A percentile compares a stretch with the other conserved stretches of the same genome.
These are phyloP conservation scores for Druon quercuslanigerum DNA, from an alignment of 1,140 invertebrate species.

Conservation along the genomic window DNA sequence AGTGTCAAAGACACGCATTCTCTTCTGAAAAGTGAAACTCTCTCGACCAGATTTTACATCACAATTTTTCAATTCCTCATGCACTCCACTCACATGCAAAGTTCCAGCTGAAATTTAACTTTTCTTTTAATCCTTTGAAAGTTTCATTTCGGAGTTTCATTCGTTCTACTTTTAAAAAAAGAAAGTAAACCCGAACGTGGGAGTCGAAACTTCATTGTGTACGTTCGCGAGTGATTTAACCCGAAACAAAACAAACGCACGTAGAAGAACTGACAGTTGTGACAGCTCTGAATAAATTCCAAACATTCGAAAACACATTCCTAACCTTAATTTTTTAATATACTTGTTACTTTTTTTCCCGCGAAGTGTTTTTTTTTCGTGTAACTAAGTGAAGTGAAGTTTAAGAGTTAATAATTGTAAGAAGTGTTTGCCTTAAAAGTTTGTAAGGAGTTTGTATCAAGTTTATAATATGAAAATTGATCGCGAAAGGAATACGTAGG, in stretches of 20 bases:
- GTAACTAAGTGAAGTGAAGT: conserved; percentile 13
- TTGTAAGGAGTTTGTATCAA: too few relatives aligned
- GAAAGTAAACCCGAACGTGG: background rate
- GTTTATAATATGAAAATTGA: background rate
- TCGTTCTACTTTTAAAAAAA: conserved; percentile 6
- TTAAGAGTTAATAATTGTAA: too few relatives aligned
- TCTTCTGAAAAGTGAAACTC: conserved; percentile 12
- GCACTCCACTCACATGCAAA: background rate
- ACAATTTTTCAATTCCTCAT: background rate
- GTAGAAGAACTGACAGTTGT: too few relatives aligned
- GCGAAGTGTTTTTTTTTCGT: conserved; percentile 10
- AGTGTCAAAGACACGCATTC: conserved; percentile 15
- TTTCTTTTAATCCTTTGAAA: background rate
- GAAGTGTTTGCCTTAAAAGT: too few relatives aligned
- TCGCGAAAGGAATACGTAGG: background rate
- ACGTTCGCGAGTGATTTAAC: too few relatives aligned
- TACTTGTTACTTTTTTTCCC: background rate
- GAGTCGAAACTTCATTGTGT: too few relatives aligned
- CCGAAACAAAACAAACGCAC: too few relatives aligned
- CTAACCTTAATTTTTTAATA: background rate
- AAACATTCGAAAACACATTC: background rate
- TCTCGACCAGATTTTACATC: conserved; percentile 4
- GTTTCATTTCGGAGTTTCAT: background rate
- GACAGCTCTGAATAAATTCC: too few relatives aligned
- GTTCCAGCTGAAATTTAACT: background rate